Evolutionary conservation across 2,888 invertebrate species (phyloP), one percentile per base, ranked within the genome.

Genomic region (Zaprionus obscuricornis): DNA sequence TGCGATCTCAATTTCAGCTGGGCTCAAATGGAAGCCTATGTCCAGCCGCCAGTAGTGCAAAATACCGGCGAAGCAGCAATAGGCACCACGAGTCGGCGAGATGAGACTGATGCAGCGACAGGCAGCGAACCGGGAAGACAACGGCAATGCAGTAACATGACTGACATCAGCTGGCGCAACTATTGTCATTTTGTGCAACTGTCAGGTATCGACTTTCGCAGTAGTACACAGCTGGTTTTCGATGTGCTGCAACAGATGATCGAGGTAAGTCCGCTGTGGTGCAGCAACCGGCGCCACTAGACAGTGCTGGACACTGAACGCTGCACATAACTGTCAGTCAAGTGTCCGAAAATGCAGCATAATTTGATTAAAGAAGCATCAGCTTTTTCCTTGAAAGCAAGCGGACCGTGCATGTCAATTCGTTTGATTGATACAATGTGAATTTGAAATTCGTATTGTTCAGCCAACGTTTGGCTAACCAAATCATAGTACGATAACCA

Each of bases 201-300:
- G 42, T 93, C 93, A 64, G 94, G 94, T 7, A 92, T 98, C 26
- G 98, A 98, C 90, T 92, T 98, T 20, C 95, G 96, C 88, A 98
- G 98, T 57, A 98, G 98, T 90, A 91, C 98, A 46, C 97, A 97
- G 88, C 95, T 98, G 87, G 92, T 98, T 11, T 93, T 97, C 88
- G 98, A 98, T 89, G 93, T 98, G 22, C 97, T 96, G 71, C 93
- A 95, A 1, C 96, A 97, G 79, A 92, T 93, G 91, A 88, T 90
- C 85, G 90, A 90, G 88, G 90, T 90, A 73, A 74, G 87, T 55
- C 4, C 5, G 11, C 8, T 14, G 20, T 2, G 3, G 6, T n/a
- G n/a, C n/a, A n/a, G n/a, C 22, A 43, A 18, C 10, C 13, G 29
- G 16, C n/a, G 24, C 33, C 16, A n/a, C n/a, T n/a, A n/a, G n/a